Evolutionary conservation across 2,113 vertebrate species (phyloP), one percentile per base, ranked within the genome.

Genomic region (Leptobrachium leishanense): DNA sequence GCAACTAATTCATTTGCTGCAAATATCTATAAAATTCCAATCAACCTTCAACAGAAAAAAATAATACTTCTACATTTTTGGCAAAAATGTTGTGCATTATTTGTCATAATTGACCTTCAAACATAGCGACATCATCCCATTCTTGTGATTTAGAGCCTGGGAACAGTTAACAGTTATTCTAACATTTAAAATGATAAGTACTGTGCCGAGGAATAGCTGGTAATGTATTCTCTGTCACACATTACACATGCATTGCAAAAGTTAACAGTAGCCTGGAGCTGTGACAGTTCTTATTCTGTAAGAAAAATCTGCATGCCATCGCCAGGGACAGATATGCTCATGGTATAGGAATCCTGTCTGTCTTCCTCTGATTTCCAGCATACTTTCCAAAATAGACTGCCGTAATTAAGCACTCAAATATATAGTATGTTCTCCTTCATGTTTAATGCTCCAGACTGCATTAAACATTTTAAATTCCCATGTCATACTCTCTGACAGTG

Each of bases 111-210:
- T 59, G 55, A 59, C 55, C 55, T 59, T 59, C 55, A 59, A 59
- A 59, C 13, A 12, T 59, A 2, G 8, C 10, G 10, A 12, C 11
- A 12, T 59, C 13, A 59, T 59, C 6, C 3, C 11, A 15, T 59
- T 7, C 9, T 59, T 59, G 55, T 59, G 55, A 59, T 59, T 2
- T 59, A 59, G 13, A 59, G 55, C 13, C 13, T 59, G 4, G 55
- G 9, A 12, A 3, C 55, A 12, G 55, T 7, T 59, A 59, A 59
- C 55, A 59, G 13, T 59, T 59, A 59, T 59, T 59, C 1, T 59
- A 59, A 59, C 55, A 59, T 59, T 59, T 59, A 59, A 59, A 54
- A 54, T 54, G 13, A 59, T 59, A 59, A 59, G 55, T 59, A 59
- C 55, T 59, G 55, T 12, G 55, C 55, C 20, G 8, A 59, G 55